phyloP scores from a whole-genome alignment of 2,888 invertebrate genomes.

The Metopia argyrocephala region DNA sequence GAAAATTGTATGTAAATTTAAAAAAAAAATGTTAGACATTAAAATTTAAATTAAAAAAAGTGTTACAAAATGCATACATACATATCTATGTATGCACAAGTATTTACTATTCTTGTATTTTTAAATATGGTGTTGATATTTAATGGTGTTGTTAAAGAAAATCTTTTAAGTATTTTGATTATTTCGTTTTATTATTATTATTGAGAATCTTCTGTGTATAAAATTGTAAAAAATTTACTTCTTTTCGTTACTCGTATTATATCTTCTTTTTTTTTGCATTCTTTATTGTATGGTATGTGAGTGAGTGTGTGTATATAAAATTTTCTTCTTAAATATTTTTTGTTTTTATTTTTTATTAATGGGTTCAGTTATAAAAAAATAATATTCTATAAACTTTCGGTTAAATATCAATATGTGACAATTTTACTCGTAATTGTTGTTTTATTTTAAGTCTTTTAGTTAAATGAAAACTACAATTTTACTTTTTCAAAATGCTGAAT shows the following conservation, averaged over 20 bases:
- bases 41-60: not conserved
- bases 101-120: slow-evolving; percentile 22
- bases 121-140: not conserved
- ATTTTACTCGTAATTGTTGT: slow-evolving; percentile 40
- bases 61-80: slow-evolving; percentile 1
- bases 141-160: not conserved
- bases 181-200: not conserved
- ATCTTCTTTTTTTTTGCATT: slow-evolving; percentile 19
- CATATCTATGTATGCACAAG: slow-evolving; percentile 33
- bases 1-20: not conserved
- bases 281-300: slow-evolving; percentile 42
- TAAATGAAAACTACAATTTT: slow-evolving; percentile 48
- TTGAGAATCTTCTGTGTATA: not conserved
- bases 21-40: not conserved
- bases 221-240: not conserved
- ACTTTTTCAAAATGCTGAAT: slow-evolving; percentile 32
- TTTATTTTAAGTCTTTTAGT: slow-evolving; percentile 61
- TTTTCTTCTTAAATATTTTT: too few relatives aligned
- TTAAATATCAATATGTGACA: slow-evolving; percentile 57
- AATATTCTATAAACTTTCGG: slow-evolving; percentile 48
- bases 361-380: slow-evolving; percentile 46
- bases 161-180: not conserved
- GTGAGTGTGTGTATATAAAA: slow-evolving; percentile 12
- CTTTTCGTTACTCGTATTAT: slow-evolving; percentile 30
- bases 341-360: slow-evolving; percentile 17